Evolutionary conservation across 2,888 invertebrate genomes (phyloP), one percentile per base, ranked within the genome.

Genomic region (Drosophila subquinaria): DNA sequence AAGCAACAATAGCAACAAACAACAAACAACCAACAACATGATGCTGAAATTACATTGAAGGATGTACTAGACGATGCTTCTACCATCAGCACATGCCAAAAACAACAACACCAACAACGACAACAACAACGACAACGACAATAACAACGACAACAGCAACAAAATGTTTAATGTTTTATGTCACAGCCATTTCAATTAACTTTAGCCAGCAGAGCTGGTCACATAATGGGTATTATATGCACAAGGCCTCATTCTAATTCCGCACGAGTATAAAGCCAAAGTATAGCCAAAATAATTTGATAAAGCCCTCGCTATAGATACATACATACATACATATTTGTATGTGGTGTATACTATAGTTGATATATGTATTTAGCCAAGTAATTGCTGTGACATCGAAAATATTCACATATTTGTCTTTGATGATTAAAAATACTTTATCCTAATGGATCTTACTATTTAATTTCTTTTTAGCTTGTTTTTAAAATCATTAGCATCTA

Each of bases 101-200:
- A 51, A 45, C 57, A 42, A 51, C 50, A 53, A 30, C 38, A 69
- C n/a, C 40, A 33, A 8, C 42, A 62, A 53, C 55, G 30, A 33
- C 40, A 36, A 48, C 30, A 45, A 50, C 23, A 36, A 13, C 17
- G 20, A 47, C 35, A 61, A 38, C 45, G 48, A 27, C 0, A 38
- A 35, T 30, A 63, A 20, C 30, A 36, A 4, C 47, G 35, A 56
- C 50, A 27, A 56, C 55, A 48, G 43, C 43, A 35, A 43, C 43
- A 47, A 36, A 61, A 57, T 75, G 61, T 57, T 79, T 72, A 76
- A 79, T 82, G 74, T 81, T 74, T 73, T 72, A 67, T 81, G 71
- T 77, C 67, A 62, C 70, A 68, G 67, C 72, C 62, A 74, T 69
- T 82, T 82, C 80, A 82, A 79, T 81, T 81, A 69, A 79, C 66